These are phyloP conservation scores for Bruchidius siliquastri DNA, from an alignment of 2,888 invertebrate species.

Conservation along the genomic window DNA sequence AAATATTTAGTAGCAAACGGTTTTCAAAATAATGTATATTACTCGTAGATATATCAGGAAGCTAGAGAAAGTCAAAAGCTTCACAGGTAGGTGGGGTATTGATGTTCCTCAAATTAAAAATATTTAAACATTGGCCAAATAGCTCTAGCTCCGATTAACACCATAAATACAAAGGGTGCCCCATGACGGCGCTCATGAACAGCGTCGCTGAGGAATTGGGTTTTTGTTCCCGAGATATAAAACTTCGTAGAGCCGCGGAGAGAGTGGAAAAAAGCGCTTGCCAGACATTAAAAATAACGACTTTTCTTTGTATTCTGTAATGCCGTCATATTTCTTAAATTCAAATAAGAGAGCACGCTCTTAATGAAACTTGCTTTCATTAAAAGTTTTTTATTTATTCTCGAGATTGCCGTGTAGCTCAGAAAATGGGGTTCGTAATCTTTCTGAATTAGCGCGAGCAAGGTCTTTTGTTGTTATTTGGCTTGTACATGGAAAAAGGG, in stretches of 20 bases:
- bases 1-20: too few relatives aligned
- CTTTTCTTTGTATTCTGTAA: conserved; percentile 26
- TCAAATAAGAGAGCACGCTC: conserved; percentile 20
- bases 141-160: too few relatives aligned
- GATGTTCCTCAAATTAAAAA: too few relatives aligned
- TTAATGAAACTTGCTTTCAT: conserved; percentile 10
- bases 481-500: background rate
- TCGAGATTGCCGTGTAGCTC: conserved; percentile 16
- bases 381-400: conserved; percentile 25
- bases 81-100: too few relatives aligned
- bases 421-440: background rate
- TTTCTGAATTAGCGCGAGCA: background rate
- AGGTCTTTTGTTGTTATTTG: background rate
- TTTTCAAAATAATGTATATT: too few relatives aligned
- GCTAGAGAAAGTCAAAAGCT: too few relatives aligned
- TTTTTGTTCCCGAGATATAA: conserved; percentile 32
- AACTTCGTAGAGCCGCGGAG: conserved; percentile 21
- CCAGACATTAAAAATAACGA: conserved; percentile 33
- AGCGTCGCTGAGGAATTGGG: conserved; percentile 26
- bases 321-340: conserved; percentile 26
- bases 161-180: background rate
- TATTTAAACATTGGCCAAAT: too few relatives aligned
- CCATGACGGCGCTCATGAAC: background rate
- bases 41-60: too few relatives aligned
- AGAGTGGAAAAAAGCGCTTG: conserved; percentile 24